phyloP scores from a whole-genome alignment of 1,140 invertebrate genomes.

The Venustaconcha ellipsiformis region DNA sequence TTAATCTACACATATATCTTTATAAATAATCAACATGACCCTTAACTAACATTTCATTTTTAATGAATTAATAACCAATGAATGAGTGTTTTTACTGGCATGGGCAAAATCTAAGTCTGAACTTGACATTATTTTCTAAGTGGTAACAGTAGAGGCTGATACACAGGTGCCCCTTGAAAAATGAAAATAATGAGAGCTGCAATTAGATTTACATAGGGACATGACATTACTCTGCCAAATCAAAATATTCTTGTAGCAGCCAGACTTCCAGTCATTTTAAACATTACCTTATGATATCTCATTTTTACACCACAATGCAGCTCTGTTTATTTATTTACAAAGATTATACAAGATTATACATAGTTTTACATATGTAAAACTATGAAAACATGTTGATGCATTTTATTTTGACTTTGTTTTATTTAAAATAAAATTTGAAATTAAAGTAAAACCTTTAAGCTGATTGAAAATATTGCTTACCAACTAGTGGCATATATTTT shows the following conservation, averaged over 20 bases:
- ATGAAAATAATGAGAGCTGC: conserved; percentile 1
- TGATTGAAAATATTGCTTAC: too few relatives aligned
- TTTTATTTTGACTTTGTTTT: too few relatives aligned
- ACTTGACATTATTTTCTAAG: neutral
- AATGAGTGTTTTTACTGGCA: neutral
- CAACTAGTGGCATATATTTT: too few relatives aligned
- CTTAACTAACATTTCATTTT: neutral
- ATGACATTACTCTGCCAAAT: neutral
- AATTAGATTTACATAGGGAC: neutral
- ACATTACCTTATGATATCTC: too few relatives aligned
- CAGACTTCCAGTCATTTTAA: too few relatives aligned
- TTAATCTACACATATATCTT: neutral
- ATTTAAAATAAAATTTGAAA: too few relatives aligned
- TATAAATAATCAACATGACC: neutral
- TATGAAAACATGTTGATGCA: too few relatives aligned
- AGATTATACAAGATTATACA: too few relatives aligned
- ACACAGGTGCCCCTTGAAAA: neutral
- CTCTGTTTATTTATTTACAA: too few relatives aligned
- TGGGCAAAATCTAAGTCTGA: neutral
- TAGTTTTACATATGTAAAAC: too few relatives aligned
- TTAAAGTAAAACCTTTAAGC: too few relatives aligned
- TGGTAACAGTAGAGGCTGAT: neutral
- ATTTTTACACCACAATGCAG: too few relatives aligned
- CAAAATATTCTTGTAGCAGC: neutral
- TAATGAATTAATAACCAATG: neutral